phyloP scores from a whole-genome alignment of 1,140 invertebrate species.

The Metopolophium dirhodum region DNA sequence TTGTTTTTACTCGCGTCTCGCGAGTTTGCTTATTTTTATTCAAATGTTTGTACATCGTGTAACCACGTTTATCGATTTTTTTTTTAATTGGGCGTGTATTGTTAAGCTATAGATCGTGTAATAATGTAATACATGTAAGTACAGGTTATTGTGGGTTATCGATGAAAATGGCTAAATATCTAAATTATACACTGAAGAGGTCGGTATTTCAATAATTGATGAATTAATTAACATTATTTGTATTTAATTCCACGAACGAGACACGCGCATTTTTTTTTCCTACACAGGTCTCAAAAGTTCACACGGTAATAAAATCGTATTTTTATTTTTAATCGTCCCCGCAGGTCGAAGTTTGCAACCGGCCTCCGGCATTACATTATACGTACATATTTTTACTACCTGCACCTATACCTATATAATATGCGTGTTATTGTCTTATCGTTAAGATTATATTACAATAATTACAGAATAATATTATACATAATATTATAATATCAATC shows the following conservation, averaged over 20 bases:
- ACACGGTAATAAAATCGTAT: not conserved
- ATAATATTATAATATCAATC: not conserved
- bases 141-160: not conserved
- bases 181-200: not conserved
- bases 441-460: not conserved
- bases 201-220: not conserved
- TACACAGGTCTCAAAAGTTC: not conserved
- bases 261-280: not conserved
- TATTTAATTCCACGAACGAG: not conserved
- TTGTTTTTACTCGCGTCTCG: not conserved
- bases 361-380: not conserved
- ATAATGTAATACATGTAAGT: not conserved
- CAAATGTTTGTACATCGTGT: not conserved
- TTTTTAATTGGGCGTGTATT: not conserved
- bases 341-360: not conserved
- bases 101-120: not conserved
- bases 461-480: not conserved
- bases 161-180: not conserved
- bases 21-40: not conserved
- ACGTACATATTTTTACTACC: not conserved
- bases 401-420: not conserved
- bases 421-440: not conserved
- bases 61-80: not conserved
- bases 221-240: conserved; percentile 3
- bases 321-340: not conserved